Evolutionary conservation across 2,797 vertebrate genomes (phyloP), one percentile per base, ranked within the genome.

Genomic region (Neosilurus mollespiculum): DNA sequence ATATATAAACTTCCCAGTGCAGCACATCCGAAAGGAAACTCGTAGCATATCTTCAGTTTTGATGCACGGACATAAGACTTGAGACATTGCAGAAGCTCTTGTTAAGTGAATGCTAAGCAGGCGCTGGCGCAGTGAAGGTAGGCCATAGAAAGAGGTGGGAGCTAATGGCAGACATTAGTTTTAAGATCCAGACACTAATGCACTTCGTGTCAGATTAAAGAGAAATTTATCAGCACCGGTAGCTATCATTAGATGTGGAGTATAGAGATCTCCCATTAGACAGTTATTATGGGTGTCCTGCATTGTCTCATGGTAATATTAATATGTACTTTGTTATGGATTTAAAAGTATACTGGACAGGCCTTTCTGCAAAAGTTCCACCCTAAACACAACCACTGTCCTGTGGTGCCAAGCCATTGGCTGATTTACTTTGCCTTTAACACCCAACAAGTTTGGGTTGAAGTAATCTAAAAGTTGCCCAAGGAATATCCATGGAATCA

Each of bases 211-310:
- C 88, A 88, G 86, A 87, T 87, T 87, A 88, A 87, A 82, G 69
- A 84, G 83, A 88, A 86, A 88, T 89, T 88, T 88, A 87, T 87
- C 87, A 88, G 87, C 86, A 81, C 83, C 87, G 87, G 88, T 89
- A 87, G 86, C 87, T 85, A 83, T 82, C 83, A 86, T 83, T 83
- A 79, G 84, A 87, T 70, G 83, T 75, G 81, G 75, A 84, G 83
- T 80, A 84, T 79, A 82, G 77, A 84, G 81, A 87, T 85, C 70
- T 85, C 75, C 81, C 78, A 87, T 89, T 86, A 87, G 78, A 82
- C 79, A 58, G 62, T 83, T 83, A 80, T 66, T 80, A 75, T 65
- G 83, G 81, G 78, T 80, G 83, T 84, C 82, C 86, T 80, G 78
- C 81, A 88, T 83, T 86, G 82, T 88, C 80, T 83, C 80, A 43